A percentile compares a stretch with the other conserved stretches of the same genome.
phyloP scores from a whole-genome alignment of 2,113 vertebrate genomes.

The Vombatus ursinus region DNA sequence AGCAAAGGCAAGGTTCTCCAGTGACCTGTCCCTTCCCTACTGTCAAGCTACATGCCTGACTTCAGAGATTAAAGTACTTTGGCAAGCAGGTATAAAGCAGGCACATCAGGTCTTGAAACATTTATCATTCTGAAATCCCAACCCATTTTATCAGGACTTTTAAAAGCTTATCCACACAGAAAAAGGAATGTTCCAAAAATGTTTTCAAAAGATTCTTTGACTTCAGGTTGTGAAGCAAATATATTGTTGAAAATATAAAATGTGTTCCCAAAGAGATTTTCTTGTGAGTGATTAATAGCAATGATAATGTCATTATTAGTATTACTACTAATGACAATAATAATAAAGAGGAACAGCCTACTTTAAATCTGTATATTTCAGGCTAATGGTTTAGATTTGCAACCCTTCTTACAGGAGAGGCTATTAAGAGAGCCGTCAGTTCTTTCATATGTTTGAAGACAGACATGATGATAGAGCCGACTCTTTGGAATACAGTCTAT shows the following conservation, averaged over 20 bases:
- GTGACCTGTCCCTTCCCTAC: neutral
- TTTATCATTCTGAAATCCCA: neutral
- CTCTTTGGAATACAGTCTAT: neutral
- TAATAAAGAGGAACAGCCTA: neutral
- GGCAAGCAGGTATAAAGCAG: neutral
- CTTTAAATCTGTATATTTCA: neutral
- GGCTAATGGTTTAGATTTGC: neutral
- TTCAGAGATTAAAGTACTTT: neutral
- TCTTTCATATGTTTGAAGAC: neutral
- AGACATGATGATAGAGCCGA: neutral
- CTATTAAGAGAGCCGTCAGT: neutral
- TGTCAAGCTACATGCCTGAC: neutral
- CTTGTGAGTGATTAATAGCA: conserved; percentile 13
- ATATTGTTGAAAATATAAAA: neutral
- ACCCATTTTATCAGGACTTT: neutral
- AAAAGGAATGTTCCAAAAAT: neutral
- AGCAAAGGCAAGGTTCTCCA: conserved; percentile 30
- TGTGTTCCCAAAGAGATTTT: conserved; percentile 7
- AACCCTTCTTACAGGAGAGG: neutral
- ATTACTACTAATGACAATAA: neutral
- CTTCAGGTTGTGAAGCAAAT: neutral
- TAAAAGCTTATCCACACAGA: neutral
- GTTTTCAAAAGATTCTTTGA: neutral
- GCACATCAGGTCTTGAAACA: neutral
- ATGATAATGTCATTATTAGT: neutral